Evolutionary conservation across 2,888 invertebrate genomes (phyloP), one percentile per base, ranked within the genome.

Genomic region (Onthophagus sagittarius): DNA sequence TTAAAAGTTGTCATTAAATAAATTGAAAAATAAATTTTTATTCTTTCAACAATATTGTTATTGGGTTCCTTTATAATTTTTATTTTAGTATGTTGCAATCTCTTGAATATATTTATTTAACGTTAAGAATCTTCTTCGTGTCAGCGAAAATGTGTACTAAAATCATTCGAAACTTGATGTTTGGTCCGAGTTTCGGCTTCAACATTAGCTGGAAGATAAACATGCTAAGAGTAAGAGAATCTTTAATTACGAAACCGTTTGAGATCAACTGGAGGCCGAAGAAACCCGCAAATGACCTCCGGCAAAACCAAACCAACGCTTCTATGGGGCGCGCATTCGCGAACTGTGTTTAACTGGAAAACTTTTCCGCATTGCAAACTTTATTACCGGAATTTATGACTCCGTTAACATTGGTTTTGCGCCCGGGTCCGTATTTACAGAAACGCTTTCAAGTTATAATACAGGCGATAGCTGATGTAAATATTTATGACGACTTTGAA

Each of bases 301-400:
- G 23, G 23, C 23, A 2, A 2, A 23, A 23, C 23, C 23, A 3
- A 23, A 23, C 23, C 23, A 23, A 23, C 23, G 23, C 23, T 23
- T 23, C 23, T 23, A 23, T 23, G 23, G 23, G 23, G 23, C 23
- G 23, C 23, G 23, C 23, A 67, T 67, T 67, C 67, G 31, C 31
- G 23, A 67, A 13, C n/a, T 13, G n/a, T 67, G 31, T 67, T 67
- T 67, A 67, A 31, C 31, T 67, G 23, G 67, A n/a, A 23, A 64
- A 64, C 23, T 67, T 67, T 67, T 67, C 67, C 67, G 31, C 31
- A 67, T 67, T 67, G 67, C 67, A 5, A 67, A 67, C 67, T 67
- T 67, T 32, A 67, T 67, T 67, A 32, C 67, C 11, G n/a, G 67
- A 67, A 31, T 32, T 67, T 67, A 64, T 64, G 15, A 14, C 23